Conservation (phyloP, 1,140 invertebrate genomes). For the Mercenaria mercenaria region DNA sequence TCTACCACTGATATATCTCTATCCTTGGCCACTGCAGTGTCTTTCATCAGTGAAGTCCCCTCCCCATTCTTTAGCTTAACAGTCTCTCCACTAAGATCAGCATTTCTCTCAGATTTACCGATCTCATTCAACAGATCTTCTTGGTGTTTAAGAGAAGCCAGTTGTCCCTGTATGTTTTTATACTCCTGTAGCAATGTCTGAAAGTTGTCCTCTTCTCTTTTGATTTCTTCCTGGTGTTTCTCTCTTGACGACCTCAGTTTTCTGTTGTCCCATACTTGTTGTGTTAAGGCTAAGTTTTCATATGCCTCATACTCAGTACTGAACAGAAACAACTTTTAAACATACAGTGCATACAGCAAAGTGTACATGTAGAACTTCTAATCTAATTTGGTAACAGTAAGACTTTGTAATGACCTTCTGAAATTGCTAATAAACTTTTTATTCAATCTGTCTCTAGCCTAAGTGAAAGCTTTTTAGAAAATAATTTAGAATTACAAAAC, state of each 20-base stretch:
- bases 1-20: background rate
- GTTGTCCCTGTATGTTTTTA: slow-evolving; percentile 19
- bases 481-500: too few relatives aligned
- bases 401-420: too few relatives aligned
- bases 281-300: background rate
- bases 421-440: too few relatives aligned
- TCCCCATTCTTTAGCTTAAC: background rate
- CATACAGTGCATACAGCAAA: background rate
- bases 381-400: background rate
- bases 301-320: too few relatives aligned
- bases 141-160: slow-evolving; percentile 15
- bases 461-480: too few relatives aligned
- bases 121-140: background rate
- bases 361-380: background rate
- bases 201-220: background rate
- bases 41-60: background rate
- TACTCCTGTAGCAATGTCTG: background rate
- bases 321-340: background rate
- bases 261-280: slow-evolving; percentile 37
- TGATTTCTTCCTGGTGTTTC: background rate
- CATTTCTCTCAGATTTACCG: background rate
- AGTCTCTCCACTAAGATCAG: background rate
- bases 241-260: slow-evolving; percentile 31
- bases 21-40: background rate
- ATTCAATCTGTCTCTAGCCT: too few relatives aligned